Percentiles rank a stretch among this genome's conserved stretches.
Evolutionary conservation across 2,113 vertebrate species (phyloP).

Genomic region (Atractosteus spatula): DNA sequence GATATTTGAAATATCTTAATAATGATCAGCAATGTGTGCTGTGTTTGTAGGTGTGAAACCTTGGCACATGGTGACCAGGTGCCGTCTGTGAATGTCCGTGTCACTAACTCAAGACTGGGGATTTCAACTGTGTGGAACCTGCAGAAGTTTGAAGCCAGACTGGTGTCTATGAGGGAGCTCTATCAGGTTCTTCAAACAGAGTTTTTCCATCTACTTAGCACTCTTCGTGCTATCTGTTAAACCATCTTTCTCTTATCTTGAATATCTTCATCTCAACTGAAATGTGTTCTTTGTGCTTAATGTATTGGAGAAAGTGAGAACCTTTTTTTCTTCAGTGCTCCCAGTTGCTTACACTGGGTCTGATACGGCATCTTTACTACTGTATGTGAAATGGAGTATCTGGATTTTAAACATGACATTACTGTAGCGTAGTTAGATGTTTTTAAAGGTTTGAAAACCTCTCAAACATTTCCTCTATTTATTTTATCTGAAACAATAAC

Average conservation of each 20-base stretch:
- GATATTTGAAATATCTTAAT: too few species aligned
- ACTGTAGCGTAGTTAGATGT: too few species aligned
- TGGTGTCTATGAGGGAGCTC: slow-evolving; percentile 26
- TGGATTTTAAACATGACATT: too few species aligned
- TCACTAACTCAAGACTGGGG: slow-evolving; percentile 23
- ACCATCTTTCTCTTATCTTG: slow-evolving; percentile 15
- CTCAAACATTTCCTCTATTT: too few species aligned
- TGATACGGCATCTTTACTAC: too few species aligned
- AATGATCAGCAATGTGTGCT: too few species aligned
- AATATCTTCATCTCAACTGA: neutral
- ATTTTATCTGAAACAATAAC: too few species aligned
- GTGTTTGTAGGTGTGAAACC: neutral
- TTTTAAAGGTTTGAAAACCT: too few species aligned
- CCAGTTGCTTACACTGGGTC: neutral
- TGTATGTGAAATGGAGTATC: too few species aligned
- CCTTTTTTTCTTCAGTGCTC: neutral
- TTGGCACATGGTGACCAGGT: slow-evolving; percentile 9
- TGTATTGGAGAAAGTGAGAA: neutral
- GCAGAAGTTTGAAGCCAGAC: slow-evolving; percentile 29
- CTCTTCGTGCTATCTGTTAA: slow-evolving; percentile 8
- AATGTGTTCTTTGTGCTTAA: neutral
- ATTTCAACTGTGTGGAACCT: slow-evolving; percentile 27
- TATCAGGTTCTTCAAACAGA: slow-evolving; percentile 18
- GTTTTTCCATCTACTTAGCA: neutral
- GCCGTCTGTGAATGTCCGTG: slow-evolving; percentile 14